A percentile compares a stretch with the other conserved stretches of the same genome.
Evolutionary conservation across 1,140 invertebrate genomes (phyloP).

Genomic region (Neoseiulus cucumeris): DNA sequence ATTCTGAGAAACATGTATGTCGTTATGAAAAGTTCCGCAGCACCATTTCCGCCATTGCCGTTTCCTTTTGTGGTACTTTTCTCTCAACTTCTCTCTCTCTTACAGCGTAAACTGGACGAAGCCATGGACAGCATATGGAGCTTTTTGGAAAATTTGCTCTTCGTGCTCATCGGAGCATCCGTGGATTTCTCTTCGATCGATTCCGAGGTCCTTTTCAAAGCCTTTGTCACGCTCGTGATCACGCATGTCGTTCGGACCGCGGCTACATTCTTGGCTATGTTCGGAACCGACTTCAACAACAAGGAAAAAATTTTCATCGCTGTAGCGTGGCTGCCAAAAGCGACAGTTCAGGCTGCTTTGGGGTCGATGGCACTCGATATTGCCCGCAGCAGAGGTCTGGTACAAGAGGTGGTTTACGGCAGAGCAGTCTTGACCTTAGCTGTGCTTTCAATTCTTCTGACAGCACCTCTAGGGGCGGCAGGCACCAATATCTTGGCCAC

Average conservation of each 20-base stretch:
- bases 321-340: constrained; percentile 73
- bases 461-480: constrained; percentile 69
- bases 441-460: constrained; percentile 71
- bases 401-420: constrained; percentile 14
- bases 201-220: constrained; percentile 23
- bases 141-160: constrained; percentile 78
- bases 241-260: constrained; percentile 36
- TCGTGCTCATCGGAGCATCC: constrained; percentile 68
- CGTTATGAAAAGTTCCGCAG: neutral
- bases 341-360: constrained; percentile 43
- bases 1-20: constrained; percentile 13
- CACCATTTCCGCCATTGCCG: too few species aligned
- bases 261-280: constrained; percentile 37
- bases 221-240: constrained; percentile 25
- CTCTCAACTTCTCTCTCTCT: too few species aligned
- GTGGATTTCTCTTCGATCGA: constrained; percentile 32
- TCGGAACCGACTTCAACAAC: constrained; percentile 43
- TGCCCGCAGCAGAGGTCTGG: constrained; percentile 26
- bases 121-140: constrained; percentile 74
- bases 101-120: constrained; percentile 29
- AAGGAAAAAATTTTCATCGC: constrained; percentile 75
- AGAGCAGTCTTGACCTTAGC: constrained; percentile 39
- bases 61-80: neutral
- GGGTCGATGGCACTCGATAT: constrained; percentile 52
- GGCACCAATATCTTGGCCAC: constrained; percentile 60